Conservation (phyloP, 2,888 invertebrate genomes). For the Tethea ocularis region DNA sequence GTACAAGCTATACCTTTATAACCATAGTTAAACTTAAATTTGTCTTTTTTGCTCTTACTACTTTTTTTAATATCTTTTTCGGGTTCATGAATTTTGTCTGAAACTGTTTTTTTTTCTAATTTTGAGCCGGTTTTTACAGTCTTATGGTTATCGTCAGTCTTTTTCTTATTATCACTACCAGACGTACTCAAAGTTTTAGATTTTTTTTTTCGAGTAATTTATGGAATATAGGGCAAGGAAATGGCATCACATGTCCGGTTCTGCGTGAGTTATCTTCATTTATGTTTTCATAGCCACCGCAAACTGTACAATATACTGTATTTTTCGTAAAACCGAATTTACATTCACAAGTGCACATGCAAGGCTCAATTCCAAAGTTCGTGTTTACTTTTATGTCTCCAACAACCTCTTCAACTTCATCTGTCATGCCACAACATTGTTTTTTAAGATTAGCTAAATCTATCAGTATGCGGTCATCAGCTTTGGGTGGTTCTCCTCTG, state of each 20-base stretch:
- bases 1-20: slow-evolving; percentile 74
- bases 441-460: slow-evolving; percentile 43
- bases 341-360: slow-evolving; percentile 73
- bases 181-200: slow-evolving; percentile 46
- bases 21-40: slow-evolving; percentile 76
- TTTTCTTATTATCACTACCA: no score
- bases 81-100: slow-evolving; percentile 23
- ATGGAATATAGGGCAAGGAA: slow-evolving; percentile 72
- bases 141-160: no score
- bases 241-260: slow-evolving; percentile 42
- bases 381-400: slow-evolving; percentile 55
- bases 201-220: slow-evolving; percentile 56
- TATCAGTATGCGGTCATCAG: slow-evolving; percentile 54
- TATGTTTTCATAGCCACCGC: slow-evolving; percentile 65
- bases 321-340: slow-evolving; percentile 65
- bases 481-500: slow-evolving; percentile 37
- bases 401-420: slow-evolving; percentile 54
- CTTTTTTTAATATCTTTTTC: slow-evolving; percentile 51
- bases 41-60: slow-evolving; percentile 51
- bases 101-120: slow-evolving; percentile 22
- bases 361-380: slow-evolving; percentile 54
- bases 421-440: slow-evolving; percentile 46
- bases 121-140: no score
- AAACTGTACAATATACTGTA: slow-evolving; percentile 69
- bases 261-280: slow-evolving; percentile 56